A percentile compares a stretch with the other conserved stretches of the same genome.
Conservation (phyloP, 2,888 invertebrate species). For the Disparrhopalites patrizii region DNA sequence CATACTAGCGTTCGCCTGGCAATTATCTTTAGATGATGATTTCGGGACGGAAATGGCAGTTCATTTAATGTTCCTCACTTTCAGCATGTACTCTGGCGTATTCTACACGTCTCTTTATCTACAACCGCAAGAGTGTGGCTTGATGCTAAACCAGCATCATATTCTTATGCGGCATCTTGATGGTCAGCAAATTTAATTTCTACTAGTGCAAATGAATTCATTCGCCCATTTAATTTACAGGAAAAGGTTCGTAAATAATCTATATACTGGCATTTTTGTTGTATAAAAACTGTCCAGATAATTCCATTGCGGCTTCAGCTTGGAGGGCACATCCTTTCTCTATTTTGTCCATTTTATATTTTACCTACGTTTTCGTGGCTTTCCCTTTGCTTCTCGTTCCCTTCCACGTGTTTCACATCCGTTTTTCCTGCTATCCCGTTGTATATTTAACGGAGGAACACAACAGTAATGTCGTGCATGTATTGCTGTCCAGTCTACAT, state of each 20-base stretch:
- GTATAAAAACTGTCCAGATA: no score
- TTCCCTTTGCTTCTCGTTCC: not conserved
- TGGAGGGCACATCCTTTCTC: not conserved
- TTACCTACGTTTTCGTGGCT: not conserved
- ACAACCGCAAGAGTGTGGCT: not conserved
- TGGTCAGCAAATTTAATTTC: not conserved
- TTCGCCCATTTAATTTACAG: no score
- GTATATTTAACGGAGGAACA: not conserved
- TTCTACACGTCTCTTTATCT: not conserved
- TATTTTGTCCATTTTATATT: not conserved
- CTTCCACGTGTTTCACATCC: not conserved
- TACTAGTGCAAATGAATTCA: no score
- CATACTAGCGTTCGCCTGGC: not conserved
- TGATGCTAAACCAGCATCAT: not conserved
- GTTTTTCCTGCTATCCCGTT: not conserved
- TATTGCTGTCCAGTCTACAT: not conserved
- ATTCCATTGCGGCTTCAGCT: no score
- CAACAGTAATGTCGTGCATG: not conserved
- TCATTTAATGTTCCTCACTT: not conserved
- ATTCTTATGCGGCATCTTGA: not conserved
- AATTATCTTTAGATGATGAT: not conserved
- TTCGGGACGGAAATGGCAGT: not conserved
- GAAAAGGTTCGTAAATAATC: no score
- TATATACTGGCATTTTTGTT: no score
- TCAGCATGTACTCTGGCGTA: not conserved